Evolutionary conservation across 2,113 vertebrate genomes (phyloP).

Genomic region (Oncorhynchus tshawytscha): DNA sequence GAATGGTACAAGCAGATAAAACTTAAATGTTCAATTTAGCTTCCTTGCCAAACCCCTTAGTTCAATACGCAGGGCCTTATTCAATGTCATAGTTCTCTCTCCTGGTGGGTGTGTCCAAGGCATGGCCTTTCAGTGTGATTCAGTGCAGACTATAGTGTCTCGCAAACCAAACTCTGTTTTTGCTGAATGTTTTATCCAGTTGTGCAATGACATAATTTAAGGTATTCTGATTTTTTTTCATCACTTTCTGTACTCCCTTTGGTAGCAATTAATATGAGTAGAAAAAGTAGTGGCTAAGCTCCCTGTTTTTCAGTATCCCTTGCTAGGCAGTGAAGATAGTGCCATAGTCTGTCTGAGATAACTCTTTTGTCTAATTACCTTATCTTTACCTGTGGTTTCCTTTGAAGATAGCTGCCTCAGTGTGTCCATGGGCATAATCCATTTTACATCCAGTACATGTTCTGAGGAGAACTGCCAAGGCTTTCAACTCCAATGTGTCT

Average conservation of each 20-base stretch:
- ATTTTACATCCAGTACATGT: not conserved
- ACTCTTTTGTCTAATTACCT: not conserved
- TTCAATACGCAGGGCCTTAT: not conserved
- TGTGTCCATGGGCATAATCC: not conserved
- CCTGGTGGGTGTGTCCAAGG: too few species aligned
- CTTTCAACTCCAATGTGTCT: not conserved
- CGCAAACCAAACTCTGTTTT: not conserved
- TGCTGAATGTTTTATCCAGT: not conserved
- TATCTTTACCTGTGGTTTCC: slow-evolving; percentile 4
- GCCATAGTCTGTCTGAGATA: not conserved
- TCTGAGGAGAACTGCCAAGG: not conserved
- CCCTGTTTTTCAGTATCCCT: not conserved
- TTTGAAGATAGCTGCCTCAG: slow-evolving; percentile 1
- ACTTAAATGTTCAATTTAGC: not conserved
- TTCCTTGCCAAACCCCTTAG: not conserved
- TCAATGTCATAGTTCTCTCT: not conserved
- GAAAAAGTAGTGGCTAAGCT: not conserved
- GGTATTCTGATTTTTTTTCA: not conserved
- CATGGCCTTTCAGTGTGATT: too few species aligned
- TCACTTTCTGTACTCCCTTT: not conserved
- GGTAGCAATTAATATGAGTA: not conserved
- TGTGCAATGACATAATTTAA: not conserved
- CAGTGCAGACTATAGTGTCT: too few species aligned
- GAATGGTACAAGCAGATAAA: not conserved
- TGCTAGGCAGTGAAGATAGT: not conserved